Evolutionary conservation across 2,888 invertebrate species (phyloP).

Genomic region (Caenorhabditis imperialis): DNA sequence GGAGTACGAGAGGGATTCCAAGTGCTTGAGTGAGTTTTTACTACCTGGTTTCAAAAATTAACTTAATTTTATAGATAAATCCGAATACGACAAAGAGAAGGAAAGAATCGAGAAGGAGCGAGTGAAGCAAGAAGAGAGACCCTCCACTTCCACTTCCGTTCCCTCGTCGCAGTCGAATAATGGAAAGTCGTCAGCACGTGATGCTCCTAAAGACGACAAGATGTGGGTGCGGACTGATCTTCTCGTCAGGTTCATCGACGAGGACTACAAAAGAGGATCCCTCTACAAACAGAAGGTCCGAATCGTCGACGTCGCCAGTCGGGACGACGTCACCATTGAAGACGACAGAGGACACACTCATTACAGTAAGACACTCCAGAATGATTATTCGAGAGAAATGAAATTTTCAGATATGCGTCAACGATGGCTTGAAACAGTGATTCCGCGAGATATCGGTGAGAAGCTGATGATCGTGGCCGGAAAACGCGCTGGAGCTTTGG

Average conservation of each 20-base stretch:
- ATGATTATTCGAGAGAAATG: neutral
- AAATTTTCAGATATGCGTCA: slow-evolving; percentile 61
- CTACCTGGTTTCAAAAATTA: neutral
- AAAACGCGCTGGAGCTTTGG: slow-evolving; percentile 50
- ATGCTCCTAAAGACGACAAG: slow-evolving; percentile 14
- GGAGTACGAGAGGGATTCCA: slow-evolving; percentile 83
- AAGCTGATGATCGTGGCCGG: slow-evolving; percentile 65
- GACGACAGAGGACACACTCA: slow-evolving; percentile 57
- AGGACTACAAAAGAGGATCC: slow-evolving; percentile 57
- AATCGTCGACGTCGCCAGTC: slow-evolving; percentile 66
- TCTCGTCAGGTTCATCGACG: slow-evolving; percentile 62
- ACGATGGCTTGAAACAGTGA: slow-evolving; percentile 65
- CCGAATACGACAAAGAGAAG: slow-evolving; percentile 62
- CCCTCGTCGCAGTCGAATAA: slow-evolving; percentile 7
- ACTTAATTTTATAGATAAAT: slow-evolving; percentile 55
- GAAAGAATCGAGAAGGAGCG: slow-evolving; percentile 49
- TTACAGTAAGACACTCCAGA: slow-evolving; percentile 47
- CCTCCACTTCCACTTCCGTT: neutral
- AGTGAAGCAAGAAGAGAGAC: slow-evolving; percentile 13
- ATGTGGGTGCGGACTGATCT: slow-evolving; percentile 65
- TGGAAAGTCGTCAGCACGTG: neutral
- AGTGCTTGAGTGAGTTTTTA: slow-evolving; percentile 63
- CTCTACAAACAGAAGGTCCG: slow-evolving; percentile 61
- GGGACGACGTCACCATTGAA: slow-evolving; percentile 61
- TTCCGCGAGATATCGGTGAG: slow-evolving; percentile 61